A percentile compares a stretch with the other conserved stretches of the same genome.
Evolutionary conservation across 2,113 vertebrate species (phyloP).

Genomic region (Anarrhichthys ocellatus): DNA sequence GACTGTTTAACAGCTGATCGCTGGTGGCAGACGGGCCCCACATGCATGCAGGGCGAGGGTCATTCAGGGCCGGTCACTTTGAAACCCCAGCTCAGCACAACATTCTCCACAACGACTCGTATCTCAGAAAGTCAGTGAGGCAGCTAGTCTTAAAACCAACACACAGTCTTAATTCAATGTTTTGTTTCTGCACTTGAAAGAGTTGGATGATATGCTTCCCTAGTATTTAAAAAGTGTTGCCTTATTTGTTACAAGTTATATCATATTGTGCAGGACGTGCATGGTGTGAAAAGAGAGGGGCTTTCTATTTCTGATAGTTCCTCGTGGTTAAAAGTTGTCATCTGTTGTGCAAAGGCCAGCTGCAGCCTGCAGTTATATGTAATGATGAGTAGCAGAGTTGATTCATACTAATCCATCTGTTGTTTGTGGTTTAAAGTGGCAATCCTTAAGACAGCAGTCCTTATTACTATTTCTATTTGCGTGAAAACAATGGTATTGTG

Average conservation of each 20-base stretch:
- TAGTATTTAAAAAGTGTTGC: background rate
- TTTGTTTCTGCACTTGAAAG: background rate
- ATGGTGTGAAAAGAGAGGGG: background rate
- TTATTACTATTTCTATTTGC: background rate
- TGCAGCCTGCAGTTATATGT: background rate
- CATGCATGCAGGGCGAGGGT: slow-evolving; percentile 37
- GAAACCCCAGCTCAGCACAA: slow-evolving; percentile 55
- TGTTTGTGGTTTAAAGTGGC: background rate
- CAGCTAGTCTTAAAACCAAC: slow-evolving; percentile 17
- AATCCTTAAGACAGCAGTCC: background rate
- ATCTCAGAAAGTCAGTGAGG: slow-evolving; percentile 29
- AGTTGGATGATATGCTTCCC: background rate
- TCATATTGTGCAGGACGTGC: background rate
- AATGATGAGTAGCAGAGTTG: background rate
- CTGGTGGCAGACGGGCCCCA: slow-evolving; percentile 15
- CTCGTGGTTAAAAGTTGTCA: background rate
- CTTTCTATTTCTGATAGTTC: background rate
- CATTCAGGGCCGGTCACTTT: slow-evolving; percentile 53
- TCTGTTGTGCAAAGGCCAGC: background rate
- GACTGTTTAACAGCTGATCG: slow-evolving; percentile 17
- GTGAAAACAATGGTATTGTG: background rate
- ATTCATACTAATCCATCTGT: background rate
- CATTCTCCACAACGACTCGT: slow-evolving; percentile 18
- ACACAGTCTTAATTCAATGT: background rate
- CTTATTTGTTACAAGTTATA: background rate